Evolutionary conservation across 2,888 invertebrate genomes (phyloP).

Genomic region (Heliothis peltigera): DNA sequence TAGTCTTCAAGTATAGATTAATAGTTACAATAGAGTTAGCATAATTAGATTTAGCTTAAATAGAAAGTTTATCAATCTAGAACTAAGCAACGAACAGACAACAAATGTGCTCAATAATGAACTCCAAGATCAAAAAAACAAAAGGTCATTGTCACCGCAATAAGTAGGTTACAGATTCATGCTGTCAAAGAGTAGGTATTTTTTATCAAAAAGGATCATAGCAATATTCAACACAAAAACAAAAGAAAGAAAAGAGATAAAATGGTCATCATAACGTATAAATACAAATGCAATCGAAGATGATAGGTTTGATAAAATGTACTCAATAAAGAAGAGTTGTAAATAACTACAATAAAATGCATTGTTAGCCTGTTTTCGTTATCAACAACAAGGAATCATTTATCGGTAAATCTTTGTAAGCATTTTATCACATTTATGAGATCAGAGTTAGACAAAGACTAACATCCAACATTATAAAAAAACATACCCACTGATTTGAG

Average conservation of each 20-base stretch:
- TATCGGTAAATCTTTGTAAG: too few relatives aligned
- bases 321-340: background rate
- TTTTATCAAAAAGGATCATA: conserved; percentile 18
- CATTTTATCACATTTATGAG: too few relatives aligned
- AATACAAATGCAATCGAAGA: conserved; percentile 8
- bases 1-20: too few relatives aligned
- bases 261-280: conserved; percentile 6
- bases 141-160: conserved; percentile 1
- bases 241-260: conserved; percentile 13
- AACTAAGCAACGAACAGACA: background rate
- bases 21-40: background rate
- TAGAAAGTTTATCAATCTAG: background rate
- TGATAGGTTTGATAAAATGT: conserved; percentile 6
- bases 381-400: background rate
- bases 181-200: conserved; percentile 20
- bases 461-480: too few relatives aligned
- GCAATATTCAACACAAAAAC: conserved; percentile 28
- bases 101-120: conserved; percentile 6
- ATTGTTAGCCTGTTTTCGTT: background rate
- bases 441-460: too few relatives aligned
- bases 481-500: too few relatives aligned
- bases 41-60: background rate
- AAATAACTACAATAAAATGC: background rate
- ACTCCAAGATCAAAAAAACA: conserved; percentile 2
- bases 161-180: conserved; percentile 22